Percentiles rank a stretch among this genome's conserved stretches.
These are phyloP conservation scores for Lophius piscatorius DNA, from an alignment of 2,113 vertebrate genomes.

Conservation along the genomic window DNA sequence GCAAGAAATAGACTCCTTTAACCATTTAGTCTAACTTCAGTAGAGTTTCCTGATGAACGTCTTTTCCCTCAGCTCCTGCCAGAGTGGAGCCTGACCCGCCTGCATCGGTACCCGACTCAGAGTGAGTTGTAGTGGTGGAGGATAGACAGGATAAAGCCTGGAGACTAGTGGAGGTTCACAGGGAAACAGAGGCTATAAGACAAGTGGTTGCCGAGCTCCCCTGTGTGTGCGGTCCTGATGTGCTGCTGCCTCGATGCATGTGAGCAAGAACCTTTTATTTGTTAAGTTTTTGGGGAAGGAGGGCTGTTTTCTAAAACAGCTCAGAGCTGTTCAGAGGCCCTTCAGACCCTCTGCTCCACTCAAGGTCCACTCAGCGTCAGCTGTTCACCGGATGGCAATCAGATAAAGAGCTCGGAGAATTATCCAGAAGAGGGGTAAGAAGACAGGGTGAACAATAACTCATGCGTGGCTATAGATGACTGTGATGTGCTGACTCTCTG, in stretches of 20 bases:
- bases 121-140: constrained; percentile 64
- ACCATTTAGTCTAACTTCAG: constrained; percentile 64
- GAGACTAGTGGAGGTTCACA: constrained; percentile 60
- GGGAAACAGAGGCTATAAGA: constrained; percentile 61
- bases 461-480: constrained; percentile 69
- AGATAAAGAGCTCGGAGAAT: constrained; percentile 86
- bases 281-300: constrained; percentile 69
- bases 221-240: constrained; percentile 65
- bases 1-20: constrained; percentile 58
- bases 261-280: constrained; percentile 75
- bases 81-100: constrained; percentile 44
- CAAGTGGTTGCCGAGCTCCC: constrained; percentile 64
- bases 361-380: constrained; percentile 85
- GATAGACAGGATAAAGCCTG: constrained; percentile 66
- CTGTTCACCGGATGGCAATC: constrained; percentile 86
- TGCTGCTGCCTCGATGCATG: constrained; percentile 64
- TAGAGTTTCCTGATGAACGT: constrained; percentile 37
- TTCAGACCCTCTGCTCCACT: constrained; percentile 80
- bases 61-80: constrained; percentile 39
- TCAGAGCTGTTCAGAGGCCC: constrained; percentile 73
- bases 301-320: constrained; percentile 71
- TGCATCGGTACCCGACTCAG: constrained; percentile 51
- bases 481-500: constrained; percentile 71
- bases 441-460: constrained; percentile 76
- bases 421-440: constrained; percentile 72